Evolutionary conservation across 2,888 invertebrate genomes (phyloP).

Genomic region (Tinea trinotella): DNA sequence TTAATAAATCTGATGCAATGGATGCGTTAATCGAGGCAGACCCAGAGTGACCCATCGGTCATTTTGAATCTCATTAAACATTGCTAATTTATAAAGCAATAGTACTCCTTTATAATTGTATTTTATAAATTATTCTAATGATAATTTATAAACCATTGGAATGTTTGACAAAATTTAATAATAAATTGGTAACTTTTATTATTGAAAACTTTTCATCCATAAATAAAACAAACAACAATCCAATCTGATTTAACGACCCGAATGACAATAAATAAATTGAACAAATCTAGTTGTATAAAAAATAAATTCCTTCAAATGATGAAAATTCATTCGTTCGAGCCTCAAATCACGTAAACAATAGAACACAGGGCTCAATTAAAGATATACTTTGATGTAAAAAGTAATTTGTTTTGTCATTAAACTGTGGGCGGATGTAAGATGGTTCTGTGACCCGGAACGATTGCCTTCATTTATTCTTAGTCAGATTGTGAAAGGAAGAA

Average conservation of each 20-base stretch:
- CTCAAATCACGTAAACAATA: slow-evolving; percentile 12
- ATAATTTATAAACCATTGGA: too few species aligned
- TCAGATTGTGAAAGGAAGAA: slow-evolving; percentile 27
- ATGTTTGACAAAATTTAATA: too few species aligned
- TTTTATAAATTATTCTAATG: too few species aligned
- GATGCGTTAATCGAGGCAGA: too few species aligned
- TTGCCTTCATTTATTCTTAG: slow-evolving; percentile 40
- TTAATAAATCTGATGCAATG: too few species aligned
- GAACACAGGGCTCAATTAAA: slow-evolving; percentile 26
- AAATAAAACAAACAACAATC: neutral
- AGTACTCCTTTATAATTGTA: too few species aligned
- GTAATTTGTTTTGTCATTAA: slow-evolving; percentile 33
- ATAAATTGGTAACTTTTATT: too few species aligned
- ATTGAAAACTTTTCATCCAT: neutral
- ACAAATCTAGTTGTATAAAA: neutral
- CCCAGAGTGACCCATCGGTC: too few species aligned
- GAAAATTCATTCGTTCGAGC: neutral
- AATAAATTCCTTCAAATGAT: neutral
- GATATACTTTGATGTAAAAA: slow-evolving; percentile 32
- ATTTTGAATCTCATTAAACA: too few species aligned
- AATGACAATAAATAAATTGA: neutral
- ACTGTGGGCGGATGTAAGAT: slow-evolving; percentile 32
- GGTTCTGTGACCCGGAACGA: slow-evolving; percentile 28
- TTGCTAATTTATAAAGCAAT: too few species aligned
- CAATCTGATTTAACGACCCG: neutral